A percentile compares a stretch with the other conserved stretches of the same genome.
Conservation (phyloP, 30 jellyfish, hydroid and myxozoan species). For the Sanderia malayensis region DNA sequence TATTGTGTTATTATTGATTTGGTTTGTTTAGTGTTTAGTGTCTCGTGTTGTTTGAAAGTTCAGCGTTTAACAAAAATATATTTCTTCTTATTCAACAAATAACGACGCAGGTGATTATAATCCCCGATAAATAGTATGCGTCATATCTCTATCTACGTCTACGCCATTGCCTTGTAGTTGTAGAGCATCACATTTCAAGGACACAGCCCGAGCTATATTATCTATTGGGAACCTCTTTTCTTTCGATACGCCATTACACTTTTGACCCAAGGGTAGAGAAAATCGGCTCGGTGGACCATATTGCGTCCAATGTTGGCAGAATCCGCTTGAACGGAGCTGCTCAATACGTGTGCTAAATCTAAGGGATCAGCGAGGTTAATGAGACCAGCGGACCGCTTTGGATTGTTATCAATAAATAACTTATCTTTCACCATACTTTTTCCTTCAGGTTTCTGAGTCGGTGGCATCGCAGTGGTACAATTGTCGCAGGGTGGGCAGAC, state of each 20-base stretch:
- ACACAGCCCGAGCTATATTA: background rate
- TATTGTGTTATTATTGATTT: too few relatives aligned
- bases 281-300: slow-evolving; percentile 47
- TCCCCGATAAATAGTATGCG: background rate
- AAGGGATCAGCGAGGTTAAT: background rate
- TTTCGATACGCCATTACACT: slow-evolving; percentile 49
- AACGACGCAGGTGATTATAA: background rate
- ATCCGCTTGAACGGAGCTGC: slow-evolving; percentile 17
- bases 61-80: too few relatives aligned
- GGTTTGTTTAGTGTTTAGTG: too few relatives aligned
- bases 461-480: slow-evolving; percentile 68
- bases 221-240: slow-evolving; percentile 11
- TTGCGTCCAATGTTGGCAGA: slow-evolving; percentile 24
- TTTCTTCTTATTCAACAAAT: too few relatives aligned
- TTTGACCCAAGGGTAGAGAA: slow-evolving; percentile 60
- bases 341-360: background rate
- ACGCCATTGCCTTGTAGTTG: background rate
- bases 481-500: slow-evolving; percentile 92
- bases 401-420: slow-evolving; percentile 17
- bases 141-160: background rate
- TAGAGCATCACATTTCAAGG: background rate
- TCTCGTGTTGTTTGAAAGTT: too few relatives aligned
- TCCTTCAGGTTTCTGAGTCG: slow-evolving; percentile 68
- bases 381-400: background rate
- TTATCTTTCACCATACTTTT: slow-evolving; percentile 65